Evolutionary conservation across 2,113 vertebrate species (phyloP), one percentile per base, ranked within the genome.

Genomic region (Salvelinus sp.): DNA sequence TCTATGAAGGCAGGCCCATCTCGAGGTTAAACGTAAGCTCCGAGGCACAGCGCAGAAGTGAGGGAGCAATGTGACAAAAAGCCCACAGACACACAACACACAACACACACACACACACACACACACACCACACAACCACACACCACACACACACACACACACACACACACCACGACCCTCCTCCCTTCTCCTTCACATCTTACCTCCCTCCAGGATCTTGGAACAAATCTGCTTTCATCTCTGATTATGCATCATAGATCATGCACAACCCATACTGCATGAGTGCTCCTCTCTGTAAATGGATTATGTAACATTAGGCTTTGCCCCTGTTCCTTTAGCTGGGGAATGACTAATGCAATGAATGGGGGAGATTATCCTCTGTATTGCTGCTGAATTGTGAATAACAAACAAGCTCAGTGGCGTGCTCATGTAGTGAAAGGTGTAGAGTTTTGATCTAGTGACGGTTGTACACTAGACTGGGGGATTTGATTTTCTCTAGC

Each of bases 231-330:
- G 22, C 0, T 2, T 63, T 75, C 14, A 77, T 73, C 78, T 80
- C 75, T 79, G 79, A 80, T 76, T 78, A 79, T 6, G 23, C 60
- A 76, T 79, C 82, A 60, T 88, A 72, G 73, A 76, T 89, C 85
- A 82, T 75, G 70, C 73, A 79, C 65, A 78, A 72, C 78, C 73
- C 73, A 70, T 64, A 5, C 67, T 77, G 74, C 75, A 83, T 73
- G 79, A 81, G 82, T 79, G 70, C 69, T 81, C 66, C 69, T 72
- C 28, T 72, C 33, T 57, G 57, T 82, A 83, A 86, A 81, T 82
- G 72, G 70, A 81, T 90, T 85, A 88, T 77, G 76, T 83, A 85
- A 88, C n/a, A n/a, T 86, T 83, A 83, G 63, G 74, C 23, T 70
- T 86, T 48, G 3, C 25, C 16, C 4, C 74, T 50, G 54, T 18